A percentile compares a stretch with the other conserved stretches of the same genome.
phyloP scores from a whole-genome alignment of 2,113 vertebrate genomes.

The Rattus norvegicus region DNA sequence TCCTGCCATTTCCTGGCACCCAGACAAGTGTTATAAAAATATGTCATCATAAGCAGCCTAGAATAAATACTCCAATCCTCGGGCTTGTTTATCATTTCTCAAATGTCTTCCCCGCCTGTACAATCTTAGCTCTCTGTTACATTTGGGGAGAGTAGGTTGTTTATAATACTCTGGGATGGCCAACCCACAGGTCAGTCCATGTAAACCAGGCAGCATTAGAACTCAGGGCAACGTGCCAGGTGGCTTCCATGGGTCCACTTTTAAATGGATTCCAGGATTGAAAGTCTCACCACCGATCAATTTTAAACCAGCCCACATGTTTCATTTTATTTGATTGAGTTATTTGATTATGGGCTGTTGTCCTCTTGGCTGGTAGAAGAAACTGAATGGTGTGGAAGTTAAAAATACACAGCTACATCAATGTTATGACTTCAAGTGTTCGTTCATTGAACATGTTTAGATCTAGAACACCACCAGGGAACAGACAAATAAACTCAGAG shows the following conservation, averaged over 20 bases:
- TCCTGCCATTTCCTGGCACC: constrained; percentile 80
- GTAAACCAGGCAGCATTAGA: constrained; percentile 28
- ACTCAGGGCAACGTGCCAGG: not conserved
- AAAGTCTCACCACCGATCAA: not conserved
- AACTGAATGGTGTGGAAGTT: not conserved
- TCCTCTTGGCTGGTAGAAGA: constrained; percentile 24
- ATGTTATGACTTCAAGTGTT: not conserved
- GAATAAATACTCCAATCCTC: constrained; percentile 80
- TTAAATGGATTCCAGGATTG: constrained; percentile 19
- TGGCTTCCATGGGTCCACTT: not conserved
- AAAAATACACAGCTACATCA: not conserved
- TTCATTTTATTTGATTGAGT: constrained; percentile 13
- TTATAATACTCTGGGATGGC: constrained; percentile 27
- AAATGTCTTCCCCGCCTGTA: constrained; percentile 75
- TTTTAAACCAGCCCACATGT: constrained; percentile 17
- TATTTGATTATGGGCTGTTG: not conserved
- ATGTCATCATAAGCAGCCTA: constrained; percentile 81
- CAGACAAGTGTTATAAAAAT: constrained; percentile 82
- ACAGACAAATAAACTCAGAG: not conserved
- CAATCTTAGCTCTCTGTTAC: constrained; percentile 65
- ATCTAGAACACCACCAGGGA: not conserved
- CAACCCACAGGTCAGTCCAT: constrained; percentile 29
- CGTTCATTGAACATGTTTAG: not conserved
- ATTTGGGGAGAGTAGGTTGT: constrained; percentile 46
- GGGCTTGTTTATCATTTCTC: constrained; percentile 79